Percentiles rank a stretch among this genome's conserved stretches.
phyloP scores from a whole-genome alignment of 2,113 vertebrate genomes.

The Caranx ignobilis region DNA sequence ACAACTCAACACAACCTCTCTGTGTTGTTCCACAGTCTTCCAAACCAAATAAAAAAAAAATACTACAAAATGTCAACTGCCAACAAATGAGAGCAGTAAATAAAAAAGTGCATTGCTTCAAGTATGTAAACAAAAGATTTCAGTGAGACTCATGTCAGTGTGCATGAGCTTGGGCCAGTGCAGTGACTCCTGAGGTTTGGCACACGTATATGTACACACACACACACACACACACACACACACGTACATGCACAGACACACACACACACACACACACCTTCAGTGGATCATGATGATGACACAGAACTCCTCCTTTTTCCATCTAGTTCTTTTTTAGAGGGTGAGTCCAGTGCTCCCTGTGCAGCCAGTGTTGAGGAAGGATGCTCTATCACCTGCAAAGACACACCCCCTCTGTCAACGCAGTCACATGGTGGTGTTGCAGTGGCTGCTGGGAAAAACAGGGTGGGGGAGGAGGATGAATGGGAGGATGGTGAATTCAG shows the following conservation, averaged over 20 bases:
- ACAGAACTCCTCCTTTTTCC: constrained; percentile 44
- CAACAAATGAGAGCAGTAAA: constrained; percentile 56
- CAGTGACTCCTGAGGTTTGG: constrained; percentile 76
- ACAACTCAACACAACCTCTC: neutral
- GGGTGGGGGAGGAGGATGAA: constrained; percentile 52
- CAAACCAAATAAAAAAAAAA: constrained; percentile 53
- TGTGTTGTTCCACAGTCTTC: constrained; percentile 57
- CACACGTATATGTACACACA: constrained; percentile 61
- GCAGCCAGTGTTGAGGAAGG: constrained; percentile 37
- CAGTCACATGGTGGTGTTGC: constrained; percentile 80
- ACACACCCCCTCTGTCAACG: constrained; percentile 79
- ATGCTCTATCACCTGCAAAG: constrained; percentile 82
- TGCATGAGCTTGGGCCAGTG: constrained; percentile 62
- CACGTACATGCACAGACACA: constrained; percentile 4
- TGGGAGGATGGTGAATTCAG: constrained; percentile 53
- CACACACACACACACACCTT: constrained; percentile 27
- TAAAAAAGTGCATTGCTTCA: constrained; percentile 84
- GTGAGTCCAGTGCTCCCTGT: constrained; percentile 47
- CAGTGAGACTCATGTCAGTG: constrained; percentile 52
- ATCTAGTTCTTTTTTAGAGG: constrained; percentile 12
- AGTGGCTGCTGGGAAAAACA: constrained; percentile 80
- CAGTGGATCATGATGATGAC: constrained; percentile 32
- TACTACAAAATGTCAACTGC: constrained; percentile 35
- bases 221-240: constrained; percentile 18
- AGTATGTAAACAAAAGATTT: constrained; percentile 85